phyloP scores from a whole-genome alignment of 2,888 invertebrate genomes.

The Timema cristinae region DNA sequence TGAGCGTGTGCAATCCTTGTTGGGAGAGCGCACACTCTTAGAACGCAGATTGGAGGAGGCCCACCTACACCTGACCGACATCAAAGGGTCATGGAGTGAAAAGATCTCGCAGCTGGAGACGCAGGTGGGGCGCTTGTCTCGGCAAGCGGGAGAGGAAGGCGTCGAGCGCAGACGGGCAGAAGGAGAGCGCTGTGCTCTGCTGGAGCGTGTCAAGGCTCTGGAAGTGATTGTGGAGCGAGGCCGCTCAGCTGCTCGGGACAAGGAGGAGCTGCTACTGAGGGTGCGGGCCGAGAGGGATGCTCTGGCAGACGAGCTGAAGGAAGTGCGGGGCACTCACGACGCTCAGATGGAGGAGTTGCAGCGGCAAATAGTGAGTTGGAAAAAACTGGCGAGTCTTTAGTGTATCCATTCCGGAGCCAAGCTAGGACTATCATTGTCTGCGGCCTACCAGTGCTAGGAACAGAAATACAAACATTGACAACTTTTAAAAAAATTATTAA shows the following conservation, averaged over 20 bases:
- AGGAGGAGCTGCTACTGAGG: slow-evolving; percentile 67
- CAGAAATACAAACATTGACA: too few species aligned
- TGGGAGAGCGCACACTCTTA: slow-evolving; percentile 62
- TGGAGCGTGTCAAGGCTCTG: slow-evolving; percentile 59
- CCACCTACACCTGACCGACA: slow-evolving; percentile 80
- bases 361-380: slow-evolving; percentile 46
- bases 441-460: too few species aligned
- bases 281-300: slow-evolving; percentile 70
- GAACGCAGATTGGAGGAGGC: slow-evolving; percentile 79
- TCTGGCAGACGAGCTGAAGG: slow-evolving; percentile 60
- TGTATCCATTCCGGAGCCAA: too few species aligned
- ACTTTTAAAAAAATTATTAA: too few species aligned
- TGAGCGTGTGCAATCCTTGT: slow-evolving; percentile 54
- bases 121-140: slow-evolving; percentile 78
- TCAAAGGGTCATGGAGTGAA: slow-evolving; percentile 88
- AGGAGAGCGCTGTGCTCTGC: slow-evolving; percentile 61
- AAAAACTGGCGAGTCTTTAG: slow-evolving; percentile 41
- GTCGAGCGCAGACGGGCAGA: slow-evolving; percentile 72
- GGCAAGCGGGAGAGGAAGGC: slow-evolving; percentile 81
- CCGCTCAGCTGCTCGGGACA: slow-evolving; percentile 60
- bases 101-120: slow-evolving; percentile 85
- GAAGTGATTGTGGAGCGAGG: slow-evolving; percentile 64
- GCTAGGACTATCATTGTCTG: too few species aligned
- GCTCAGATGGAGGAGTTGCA: slow-evolving; percentile 44
- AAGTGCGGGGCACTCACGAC: slow-evolving; percentile 13